A percentile compares a stretch with the other conserved stretches of the same genome.
phyloP scores from a whole-genome alignment of 2,113 vertebrate species.

The Solea senegalensis region DNA sequence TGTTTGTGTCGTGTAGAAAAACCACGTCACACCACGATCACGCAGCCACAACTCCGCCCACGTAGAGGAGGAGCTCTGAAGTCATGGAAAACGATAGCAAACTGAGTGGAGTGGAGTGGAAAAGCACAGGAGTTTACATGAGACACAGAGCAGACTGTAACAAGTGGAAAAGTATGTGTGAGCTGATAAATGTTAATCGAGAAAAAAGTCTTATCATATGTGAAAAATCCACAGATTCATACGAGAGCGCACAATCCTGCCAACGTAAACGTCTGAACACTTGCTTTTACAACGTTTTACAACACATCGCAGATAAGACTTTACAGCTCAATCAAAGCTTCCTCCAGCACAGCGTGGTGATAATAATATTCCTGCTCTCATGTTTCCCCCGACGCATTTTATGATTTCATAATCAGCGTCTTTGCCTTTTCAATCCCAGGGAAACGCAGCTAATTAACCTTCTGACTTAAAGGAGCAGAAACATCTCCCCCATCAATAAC shows the following conservation, averaged over 20 bases:
- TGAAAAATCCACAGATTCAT: not conserved
- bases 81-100: too few species aligned
- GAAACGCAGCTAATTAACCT: conserved; percentile 83
- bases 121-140: too few species aligned
- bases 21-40: too few species aligned
- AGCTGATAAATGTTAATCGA: not conserved
- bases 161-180: not conserved
- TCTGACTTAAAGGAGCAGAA: conserved; percentile 72
- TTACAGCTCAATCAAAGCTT: not conserved
- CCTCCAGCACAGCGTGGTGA: conserved; percentile 19
- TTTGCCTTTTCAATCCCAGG: conserved; percentile 74
- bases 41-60: too few species aligned
- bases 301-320: not conserved
- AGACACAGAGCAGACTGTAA: too few species aligned
- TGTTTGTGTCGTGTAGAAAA: too few species aligned
- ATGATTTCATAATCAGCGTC: conserved; percentile 71
- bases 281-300: not conserved
- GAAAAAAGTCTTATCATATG: not conserved
- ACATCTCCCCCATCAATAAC: conserved; percentile 75
- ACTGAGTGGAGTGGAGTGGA: too few species aligned
- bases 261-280: conserved; percentile 10
- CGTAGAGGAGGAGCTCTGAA: too few species aligned
- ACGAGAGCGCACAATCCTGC: not conserved
- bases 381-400: conserved; percentile 50
- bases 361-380: conserved; percentile 40